Conservation (phyloP, 1,140 invertebrate species). For the Coelopa frigida region DNA sequence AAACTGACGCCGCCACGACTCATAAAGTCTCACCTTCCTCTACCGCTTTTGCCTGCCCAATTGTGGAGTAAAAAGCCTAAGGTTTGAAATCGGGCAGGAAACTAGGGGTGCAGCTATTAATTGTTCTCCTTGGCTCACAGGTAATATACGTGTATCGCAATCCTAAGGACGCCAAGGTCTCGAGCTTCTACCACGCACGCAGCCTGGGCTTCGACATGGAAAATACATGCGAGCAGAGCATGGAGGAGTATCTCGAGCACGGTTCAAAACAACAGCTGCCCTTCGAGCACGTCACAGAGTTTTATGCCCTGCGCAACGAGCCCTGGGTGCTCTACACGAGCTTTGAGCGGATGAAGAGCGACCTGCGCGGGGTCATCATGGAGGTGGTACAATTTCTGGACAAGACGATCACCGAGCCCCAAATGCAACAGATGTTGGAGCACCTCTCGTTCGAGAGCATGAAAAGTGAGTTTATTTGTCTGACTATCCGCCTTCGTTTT, state of each 20-base stretch:
- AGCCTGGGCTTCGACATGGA: constrained; percentile 53
- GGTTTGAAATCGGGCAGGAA: too few species aligned
- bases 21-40: constrained; percentile 59
- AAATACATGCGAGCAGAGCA: constrained; percentile 34
- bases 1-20: constrained; percentile 46
- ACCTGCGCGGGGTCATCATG: constrained; percentile 23
- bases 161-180: constrained; percentile 72
- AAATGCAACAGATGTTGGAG: constrained; percentile 24
- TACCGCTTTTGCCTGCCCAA: constrained; percentile 51
- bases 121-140: constrained; percentile 37
- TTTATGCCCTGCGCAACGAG: constrained; percentile 59
- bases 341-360: constrained; percentile 60
- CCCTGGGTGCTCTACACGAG: constrained; percentile 71
- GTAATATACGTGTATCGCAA: constrained; percentile 74
- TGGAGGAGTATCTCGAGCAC: neutral
- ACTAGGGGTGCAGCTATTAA: neutral
- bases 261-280: neutral
- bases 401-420: constrained; percentile 19
- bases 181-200: constrained; percentile 64
- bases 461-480: constrained; percentile 21
- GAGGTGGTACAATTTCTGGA: constrained; percentile 26
- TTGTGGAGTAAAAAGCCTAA: constrained; percentile 47
- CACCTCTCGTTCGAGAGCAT: constrained; percentile 37
- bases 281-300: constrained; percentile 60
- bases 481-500: too few species aligned